Percentiles rank a stretch among this genome's conserved stretches.
Conservation (phyloP, 2,888 invertebrate genomes). For the Caenorhabditis imperialis region DNA sequence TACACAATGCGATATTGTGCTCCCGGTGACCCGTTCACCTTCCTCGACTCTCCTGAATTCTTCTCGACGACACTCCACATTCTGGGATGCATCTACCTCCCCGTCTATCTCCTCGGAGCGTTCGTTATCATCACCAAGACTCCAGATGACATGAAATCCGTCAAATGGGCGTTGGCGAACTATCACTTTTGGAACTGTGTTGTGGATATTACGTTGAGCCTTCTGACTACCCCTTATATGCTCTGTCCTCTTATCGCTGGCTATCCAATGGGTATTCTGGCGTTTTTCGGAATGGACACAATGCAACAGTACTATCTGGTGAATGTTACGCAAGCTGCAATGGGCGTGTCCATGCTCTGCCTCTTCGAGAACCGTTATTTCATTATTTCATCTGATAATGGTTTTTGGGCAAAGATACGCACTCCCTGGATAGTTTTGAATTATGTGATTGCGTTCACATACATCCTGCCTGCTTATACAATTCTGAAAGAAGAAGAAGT, state of each 20-base stretch:
- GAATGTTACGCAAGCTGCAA: neutral
- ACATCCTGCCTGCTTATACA: neutral
- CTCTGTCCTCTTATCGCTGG: slow-evolving; percentile 5
- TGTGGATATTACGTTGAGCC: slow-evolving; percentile 6
- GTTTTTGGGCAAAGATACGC: neutral
- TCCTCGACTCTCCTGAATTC: slow-evolving; percentile 13
- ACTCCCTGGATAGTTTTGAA: neutral
- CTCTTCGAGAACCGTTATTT: slow-evolving; percentile 4
- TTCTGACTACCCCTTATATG: neutral
- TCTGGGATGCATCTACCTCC: neutral
- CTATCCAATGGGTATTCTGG: slow-evolving; percentile 5
- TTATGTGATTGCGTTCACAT: neutral
- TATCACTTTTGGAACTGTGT: slow-evolving; percentile 3
- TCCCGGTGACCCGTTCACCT: neutral
- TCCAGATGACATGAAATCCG: slow-evolving; percentile 1
- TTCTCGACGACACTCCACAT: neutral
- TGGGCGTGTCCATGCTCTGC: neutral
- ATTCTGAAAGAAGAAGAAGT: neutral
- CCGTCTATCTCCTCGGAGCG: slow-evolving; percentile 7
- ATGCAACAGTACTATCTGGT: neutral
- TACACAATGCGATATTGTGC: neutral
- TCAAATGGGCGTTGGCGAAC: neutral
- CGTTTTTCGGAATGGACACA: neutral
- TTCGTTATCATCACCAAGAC: slow-evolving; percentile 20
- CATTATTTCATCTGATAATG: neutral